A percentile compares a stretch with the other conserved stretches of the same genome.
Conservation (phyloP, 2,113 vertebrate species). For the Muscicapa adusta region DNA sequence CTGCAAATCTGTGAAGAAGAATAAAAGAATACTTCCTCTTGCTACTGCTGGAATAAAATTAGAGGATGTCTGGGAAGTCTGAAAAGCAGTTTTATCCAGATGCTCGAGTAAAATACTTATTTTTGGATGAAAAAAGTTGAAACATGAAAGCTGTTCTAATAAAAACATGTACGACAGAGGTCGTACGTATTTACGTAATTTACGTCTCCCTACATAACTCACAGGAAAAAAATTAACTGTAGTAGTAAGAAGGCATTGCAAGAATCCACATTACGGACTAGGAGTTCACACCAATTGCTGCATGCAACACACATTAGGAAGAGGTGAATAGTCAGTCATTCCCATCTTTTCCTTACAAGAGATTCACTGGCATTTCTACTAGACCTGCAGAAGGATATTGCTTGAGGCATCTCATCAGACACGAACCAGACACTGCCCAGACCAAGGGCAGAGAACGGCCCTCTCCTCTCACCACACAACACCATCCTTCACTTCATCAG, state of each 20-base stretch:
- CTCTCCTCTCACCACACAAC: neutral
- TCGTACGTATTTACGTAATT: too few species aligned
- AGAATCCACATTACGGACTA: neutral
- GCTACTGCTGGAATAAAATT: neutral
- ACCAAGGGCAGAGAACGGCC: neutral
- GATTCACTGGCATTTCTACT: neutral
- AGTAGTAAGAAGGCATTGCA: neutral
- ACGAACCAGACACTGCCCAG: neutral
- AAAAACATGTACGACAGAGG: neutral
- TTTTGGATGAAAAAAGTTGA: neutral
- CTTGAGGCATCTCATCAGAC: neutral
- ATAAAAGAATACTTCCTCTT: neutral
- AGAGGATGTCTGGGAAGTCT: neutral
- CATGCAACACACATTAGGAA: neutral
- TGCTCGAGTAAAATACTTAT: neutral
- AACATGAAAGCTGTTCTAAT: neutral
- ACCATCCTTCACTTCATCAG: neutral
- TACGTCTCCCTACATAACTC: neutral
- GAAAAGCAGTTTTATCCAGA: neutral
- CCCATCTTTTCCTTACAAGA: neutral
- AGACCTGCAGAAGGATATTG: neutral
- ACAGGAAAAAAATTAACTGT: neutral
- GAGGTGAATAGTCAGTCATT: neutral
- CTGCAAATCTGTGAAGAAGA: neutral
- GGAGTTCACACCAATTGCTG: neutral